These are phyloP conservation scores for Ceuthmochares aereus DNA, from an alignment of 2,113 vertebrate species.

Conservation along the genomic window DNA sequence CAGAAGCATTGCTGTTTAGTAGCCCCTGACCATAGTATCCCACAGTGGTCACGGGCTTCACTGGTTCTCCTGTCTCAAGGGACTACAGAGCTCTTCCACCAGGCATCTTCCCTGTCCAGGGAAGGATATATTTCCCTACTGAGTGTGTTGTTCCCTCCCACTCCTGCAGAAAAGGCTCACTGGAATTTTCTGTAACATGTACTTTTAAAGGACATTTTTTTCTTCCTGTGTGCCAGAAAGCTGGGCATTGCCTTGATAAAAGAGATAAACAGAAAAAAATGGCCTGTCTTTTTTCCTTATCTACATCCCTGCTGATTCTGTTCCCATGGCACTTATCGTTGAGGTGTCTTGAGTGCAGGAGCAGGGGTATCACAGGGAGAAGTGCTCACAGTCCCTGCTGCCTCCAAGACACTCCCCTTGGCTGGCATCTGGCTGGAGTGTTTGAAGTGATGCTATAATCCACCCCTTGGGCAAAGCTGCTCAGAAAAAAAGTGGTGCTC, in stretches of 20 bases:
- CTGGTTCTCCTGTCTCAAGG: neutral
- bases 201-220: too few relatives aligned
- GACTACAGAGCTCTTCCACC: neutral
- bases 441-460: rapidly evolving
- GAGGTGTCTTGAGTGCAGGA: rapidly evolving
- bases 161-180: neutral
- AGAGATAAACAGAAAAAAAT: neutral
- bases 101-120: neutral
- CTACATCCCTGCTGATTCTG: neutral
- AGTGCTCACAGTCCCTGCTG: neutral
- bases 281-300: neutral
- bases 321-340: rapidly evolving
- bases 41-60: rapidly evolving
- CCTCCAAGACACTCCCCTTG: rapidly evolving
- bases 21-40: rapidly evolving
- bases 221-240: too few relatives aligned
- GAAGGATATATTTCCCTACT: rapidly evolving
- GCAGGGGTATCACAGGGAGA: rapidly evolving
- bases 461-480: neutral
- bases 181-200: neutral
- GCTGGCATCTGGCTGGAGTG: neutral
- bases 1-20: rapidly evolving
- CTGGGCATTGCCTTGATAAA: neutral
- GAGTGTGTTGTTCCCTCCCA: rapidly evolving
- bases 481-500: neutral